phyloP scores from a whole-genome alignment of 2,797 vertebrate genomes.

The Cynodonichthys magdalenae region DNA sequence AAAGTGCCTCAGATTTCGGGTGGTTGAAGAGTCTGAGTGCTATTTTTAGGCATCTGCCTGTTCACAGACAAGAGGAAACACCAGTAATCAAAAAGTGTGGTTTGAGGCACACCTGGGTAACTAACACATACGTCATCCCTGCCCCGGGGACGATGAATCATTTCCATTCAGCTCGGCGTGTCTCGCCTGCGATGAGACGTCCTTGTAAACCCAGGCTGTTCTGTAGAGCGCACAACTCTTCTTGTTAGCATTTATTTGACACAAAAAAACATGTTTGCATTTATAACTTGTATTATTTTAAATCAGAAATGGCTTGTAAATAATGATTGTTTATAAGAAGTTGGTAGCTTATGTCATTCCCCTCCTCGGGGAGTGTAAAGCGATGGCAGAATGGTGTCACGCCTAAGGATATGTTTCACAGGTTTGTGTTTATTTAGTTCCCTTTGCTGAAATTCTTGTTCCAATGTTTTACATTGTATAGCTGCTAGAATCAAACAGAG shows the following conservation, averaged over 20 bases:
- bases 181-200: background rate
- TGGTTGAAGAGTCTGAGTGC: background rate
- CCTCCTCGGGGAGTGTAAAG: constrained; percentile 15
- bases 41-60: background rate
- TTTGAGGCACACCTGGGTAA: background rate
- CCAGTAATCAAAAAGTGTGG: background rate
- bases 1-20: background rate
- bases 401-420: constrained; percentile 12
- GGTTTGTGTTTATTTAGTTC: background rate
- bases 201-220: background rate
- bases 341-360: background rate
- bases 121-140: background rate
- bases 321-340: background rate
- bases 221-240: background rate
- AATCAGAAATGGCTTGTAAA: background rate
- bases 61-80: background rate
- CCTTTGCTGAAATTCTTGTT: constrained; percentile 2
- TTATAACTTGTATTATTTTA: background rate
- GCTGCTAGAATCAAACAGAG: constrained; percentile 5
- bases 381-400: constrained; percentile 12
- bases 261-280: background rate
- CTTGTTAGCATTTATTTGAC: background rate
- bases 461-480: constrained; percentile 3
- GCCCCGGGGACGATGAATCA: constrained; percentile 4
- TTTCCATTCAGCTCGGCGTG: constrained; percentile 5